phyloP scores from a whole-genome alignment of 1,140 invertebrate species.

The Neuroterus valhalla region DNA sequence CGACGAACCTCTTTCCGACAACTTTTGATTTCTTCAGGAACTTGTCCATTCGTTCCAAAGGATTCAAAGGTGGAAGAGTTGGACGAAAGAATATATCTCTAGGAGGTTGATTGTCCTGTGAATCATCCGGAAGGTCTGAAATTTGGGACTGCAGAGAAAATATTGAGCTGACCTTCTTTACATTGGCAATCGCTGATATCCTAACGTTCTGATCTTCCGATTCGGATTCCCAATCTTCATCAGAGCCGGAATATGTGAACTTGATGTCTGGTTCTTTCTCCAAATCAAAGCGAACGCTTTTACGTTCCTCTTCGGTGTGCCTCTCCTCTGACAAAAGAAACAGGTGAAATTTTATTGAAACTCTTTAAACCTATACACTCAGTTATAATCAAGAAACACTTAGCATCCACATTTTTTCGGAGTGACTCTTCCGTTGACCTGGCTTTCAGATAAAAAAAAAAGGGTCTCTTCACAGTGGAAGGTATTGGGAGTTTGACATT shows the following conservation, averaged over 20 bases:
- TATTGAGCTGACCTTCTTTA: conserved; percentile 37
- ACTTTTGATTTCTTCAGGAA: conserved; percentile 56
- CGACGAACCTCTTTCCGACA: conserved; percentile 66
- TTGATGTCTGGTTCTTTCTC: conserved; percentile 68
- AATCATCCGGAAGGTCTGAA: background rate
- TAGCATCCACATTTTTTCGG: no score
- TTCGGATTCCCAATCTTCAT: conserved; percentile 75
- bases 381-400: no score
- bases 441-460: no score
- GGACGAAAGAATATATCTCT: conserved; percentile 26
- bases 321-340: conserved; percentile 66
- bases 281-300: conserved; percentile 82
- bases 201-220: conserved; percentile 65
- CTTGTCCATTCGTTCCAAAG: conserved; percentile 32
- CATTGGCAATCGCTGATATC: conserved; percentile 41
- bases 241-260: conserved; percentile 74
- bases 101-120: background rate
- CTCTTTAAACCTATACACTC: no score
- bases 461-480: no score
- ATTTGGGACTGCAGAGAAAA: conserved; percentile 2
- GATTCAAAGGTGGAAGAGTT: background rate
- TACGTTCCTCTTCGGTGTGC: conserved; percentile 81
- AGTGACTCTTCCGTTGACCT: no score
- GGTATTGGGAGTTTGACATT: no score
- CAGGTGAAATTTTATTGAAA: conserved; percentile 29